phyloP scores from a whole-genome alignment of 2,797 vertebrate species.

The Scleropages formosus region DNA sequence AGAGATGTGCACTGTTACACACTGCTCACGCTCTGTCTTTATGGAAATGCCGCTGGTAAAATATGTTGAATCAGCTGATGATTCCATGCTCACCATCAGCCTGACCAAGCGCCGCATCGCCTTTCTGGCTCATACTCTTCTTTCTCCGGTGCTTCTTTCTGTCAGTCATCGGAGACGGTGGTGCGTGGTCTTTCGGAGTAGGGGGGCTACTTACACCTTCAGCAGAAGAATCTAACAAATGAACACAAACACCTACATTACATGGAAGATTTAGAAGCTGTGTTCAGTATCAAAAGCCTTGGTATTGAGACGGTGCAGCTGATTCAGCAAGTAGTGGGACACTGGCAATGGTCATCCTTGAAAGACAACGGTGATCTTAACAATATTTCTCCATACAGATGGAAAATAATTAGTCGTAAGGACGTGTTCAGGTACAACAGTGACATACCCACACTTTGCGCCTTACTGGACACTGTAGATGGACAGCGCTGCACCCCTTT shows the following conservation, averaged over 20 bases:
- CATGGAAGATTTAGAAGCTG: not conserved
- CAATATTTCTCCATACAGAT: not conserved
- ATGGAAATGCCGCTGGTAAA: not conserved
- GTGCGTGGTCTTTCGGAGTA: conserved; percentile 77
- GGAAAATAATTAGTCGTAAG: not conserved
- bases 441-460: conserved; percentile 67
- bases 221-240: conserved; percentile 67
- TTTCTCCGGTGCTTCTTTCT: conserved; percentile 87
- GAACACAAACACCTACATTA: conserved; percentile 5
- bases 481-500: conserved; percentile 64
- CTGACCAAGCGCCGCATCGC: conserved; percentile 77
- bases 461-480: conserved; percentile 60
- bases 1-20: too few species aligned
- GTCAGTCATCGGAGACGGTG: conserved; percentile 78
- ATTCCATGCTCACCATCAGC: conserved; percentile 75
- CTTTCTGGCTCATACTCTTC: conserved; percentile 86
- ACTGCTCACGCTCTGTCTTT: not conserved
- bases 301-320: not conserved
- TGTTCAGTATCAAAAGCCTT: not conserved
- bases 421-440: not conserved
- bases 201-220: conserved; percentile 77
- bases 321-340: not conserved
- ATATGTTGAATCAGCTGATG: not conserved
- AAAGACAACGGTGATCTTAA: too few species aligned
- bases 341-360: too few species aligned